phyloP scores from a whole-genome alignment of 2,113 vertebrate genomes.

The Solea solea region DNA sequence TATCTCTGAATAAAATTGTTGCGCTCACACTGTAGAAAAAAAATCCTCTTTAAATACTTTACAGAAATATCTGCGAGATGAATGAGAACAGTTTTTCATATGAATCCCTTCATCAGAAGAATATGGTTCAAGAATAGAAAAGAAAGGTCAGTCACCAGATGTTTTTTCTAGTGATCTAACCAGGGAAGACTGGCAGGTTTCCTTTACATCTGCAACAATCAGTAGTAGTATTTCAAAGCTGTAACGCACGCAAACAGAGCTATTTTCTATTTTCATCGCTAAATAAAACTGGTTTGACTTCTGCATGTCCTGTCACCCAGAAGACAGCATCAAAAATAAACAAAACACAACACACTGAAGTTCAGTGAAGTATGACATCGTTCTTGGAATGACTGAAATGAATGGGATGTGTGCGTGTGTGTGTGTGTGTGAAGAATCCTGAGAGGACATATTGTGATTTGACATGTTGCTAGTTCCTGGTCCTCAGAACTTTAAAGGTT shows the following conservation, averaged over 20 bases:
- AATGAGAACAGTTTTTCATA: background rate
- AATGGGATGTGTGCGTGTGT: slow-evolving; percentile 8
- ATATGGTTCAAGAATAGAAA: no score
- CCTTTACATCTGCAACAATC: no score
- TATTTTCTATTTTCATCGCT: no score
- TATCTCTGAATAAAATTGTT: background rate
- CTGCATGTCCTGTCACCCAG: background rate
- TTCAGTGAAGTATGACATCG: slow-evolving; percentile 26
- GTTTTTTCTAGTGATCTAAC: no score
- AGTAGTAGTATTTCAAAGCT: no score
- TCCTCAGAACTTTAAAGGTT: no score
- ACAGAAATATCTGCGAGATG: no score
- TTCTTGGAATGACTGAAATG: slow-evolving; percentile 22
- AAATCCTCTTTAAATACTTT: background rate
- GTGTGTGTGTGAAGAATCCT: no score
- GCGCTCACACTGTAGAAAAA: background rate
- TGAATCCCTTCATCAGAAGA: background rate
- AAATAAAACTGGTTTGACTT: background rate
- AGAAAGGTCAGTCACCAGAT: background rate
- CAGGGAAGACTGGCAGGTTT: no score
- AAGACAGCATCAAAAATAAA: background rate
- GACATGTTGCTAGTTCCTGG: background rate
- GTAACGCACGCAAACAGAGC: no score
- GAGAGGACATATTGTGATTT: no score
- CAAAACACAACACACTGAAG: background rate